A percentile compares a stretch with the other conserved stretches of the same genome.
phyloP scores from a whole-genome alignment of 2,113 vertebrate genomes.

The Seriola aureovittata region DNA sequence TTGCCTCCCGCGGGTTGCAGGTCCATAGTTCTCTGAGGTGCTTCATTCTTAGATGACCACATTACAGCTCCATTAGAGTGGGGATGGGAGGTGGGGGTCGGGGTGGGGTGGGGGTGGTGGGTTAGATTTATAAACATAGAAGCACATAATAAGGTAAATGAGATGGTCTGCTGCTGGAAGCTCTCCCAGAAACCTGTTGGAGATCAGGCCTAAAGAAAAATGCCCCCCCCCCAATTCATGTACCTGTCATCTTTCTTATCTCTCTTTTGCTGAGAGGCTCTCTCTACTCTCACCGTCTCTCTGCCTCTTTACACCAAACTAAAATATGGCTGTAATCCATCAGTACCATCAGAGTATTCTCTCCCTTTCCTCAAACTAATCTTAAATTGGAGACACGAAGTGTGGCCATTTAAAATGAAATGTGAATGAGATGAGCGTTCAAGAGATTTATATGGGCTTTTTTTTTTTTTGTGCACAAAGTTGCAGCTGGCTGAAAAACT shows the following conservation, averaged over 20 bases:
- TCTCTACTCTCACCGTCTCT: neutral
- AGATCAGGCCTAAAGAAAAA: conserved; percentile 34
- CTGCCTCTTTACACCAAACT: neutral
- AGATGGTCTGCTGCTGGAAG: conserved; percentile 33
- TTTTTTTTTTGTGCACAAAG: neutral
- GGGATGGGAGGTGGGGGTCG: neutral
- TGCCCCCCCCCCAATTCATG: conserved; percentile 7
- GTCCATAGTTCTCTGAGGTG: conserved; percentile 25
- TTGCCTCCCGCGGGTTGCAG: conserved; percentile 25
- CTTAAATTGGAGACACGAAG: conserved; percentile 15
- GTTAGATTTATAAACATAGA: conserved; percentile 45
- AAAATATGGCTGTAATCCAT: conserved; percentile 19
- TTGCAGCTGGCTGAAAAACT: conserved; percentile 18
- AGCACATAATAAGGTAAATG: conserved; percentile 23
- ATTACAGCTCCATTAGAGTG: conserved; percentile 56
- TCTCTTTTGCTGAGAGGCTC: conserved; percentile 3
- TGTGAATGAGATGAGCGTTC: conserved; percentile 21
- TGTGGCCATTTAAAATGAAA: conserved; percentile 28
- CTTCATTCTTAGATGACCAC: conserved; percentile 26
- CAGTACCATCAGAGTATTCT: neutral
- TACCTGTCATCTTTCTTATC: conserved; percentile 20
- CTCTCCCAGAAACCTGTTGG: conserved; percentile 35
- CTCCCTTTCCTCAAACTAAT: conserved; percentile 31
- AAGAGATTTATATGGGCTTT: conserved; percentile 23
- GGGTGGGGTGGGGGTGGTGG: no score